Evolutionary conservation across 2,113 vertebrate species (phyloP).

Genomic region (Trichomycterus rosablanca): DNA sequence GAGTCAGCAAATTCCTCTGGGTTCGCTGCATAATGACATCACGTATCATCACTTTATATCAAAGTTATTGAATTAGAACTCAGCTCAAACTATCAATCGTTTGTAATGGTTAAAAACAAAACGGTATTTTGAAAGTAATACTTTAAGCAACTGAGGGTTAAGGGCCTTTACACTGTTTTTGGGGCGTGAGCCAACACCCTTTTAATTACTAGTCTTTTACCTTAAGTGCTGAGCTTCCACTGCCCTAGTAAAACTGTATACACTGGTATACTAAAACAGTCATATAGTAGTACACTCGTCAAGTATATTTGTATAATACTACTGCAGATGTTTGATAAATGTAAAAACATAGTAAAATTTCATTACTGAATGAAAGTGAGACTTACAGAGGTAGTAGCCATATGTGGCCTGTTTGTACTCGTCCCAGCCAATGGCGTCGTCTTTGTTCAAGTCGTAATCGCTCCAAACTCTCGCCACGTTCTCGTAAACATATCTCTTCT

Average conservation of each 20-base stretch:
- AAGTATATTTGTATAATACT: no score
- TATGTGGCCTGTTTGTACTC: constrained; percentile 97
- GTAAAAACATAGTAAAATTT: not conserved
- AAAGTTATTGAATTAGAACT: not conserved
- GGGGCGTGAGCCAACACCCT: no score
- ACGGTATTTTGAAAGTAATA: no score
- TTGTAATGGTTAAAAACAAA: no score
- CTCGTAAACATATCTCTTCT: constrained; percentile 96
- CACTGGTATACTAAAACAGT: no score
- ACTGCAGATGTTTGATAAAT: not conserved
- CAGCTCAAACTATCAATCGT: not conserved
- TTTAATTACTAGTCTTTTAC: no score
- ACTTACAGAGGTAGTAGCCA: constrained; percentile 90
- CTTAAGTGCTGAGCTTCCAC: no score
- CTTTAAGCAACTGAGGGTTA: no score
- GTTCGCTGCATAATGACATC: constrained; percentile 69
- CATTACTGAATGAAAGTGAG: not conserved
- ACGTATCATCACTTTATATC: not conserved
- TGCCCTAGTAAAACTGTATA: no score
- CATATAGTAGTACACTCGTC: no score
- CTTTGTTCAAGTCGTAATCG: constrained; percentile 93
- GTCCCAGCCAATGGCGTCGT: constrained; percentile 92
- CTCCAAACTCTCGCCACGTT: constrained; percentile 94
- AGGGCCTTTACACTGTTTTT: no score
- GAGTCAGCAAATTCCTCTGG: constrained; percentile 86